Conservation (phyloP, 2,888 invertebrate genomes). For the Ornithoptera alexandrae region DNA sequence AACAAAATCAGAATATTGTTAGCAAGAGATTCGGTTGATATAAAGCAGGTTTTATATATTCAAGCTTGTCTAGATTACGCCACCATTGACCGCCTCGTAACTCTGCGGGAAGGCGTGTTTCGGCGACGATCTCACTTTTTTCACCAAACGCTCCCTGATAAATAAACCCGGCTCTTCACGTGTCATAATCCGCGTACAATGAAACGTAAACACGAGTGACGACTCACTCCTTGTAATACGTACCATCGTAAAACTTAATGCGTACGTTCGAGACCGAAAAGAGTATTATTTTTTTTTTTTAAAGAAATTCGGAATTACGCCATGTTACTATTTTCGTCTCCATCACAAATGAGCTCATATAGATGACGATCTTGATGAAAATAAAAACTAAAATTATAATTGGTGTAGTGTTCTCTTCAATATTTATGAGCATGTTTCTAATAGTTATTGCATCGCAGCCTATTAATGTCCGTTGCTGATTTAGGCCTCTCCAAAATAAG, state of each 20-base stretch:
- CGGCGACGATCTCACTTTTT: slow-evolving; percentile 41
- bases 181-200: slow-evolving; percentile 75
- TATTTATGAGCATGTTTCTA: background rate
- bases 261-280: slow-evolving; percentile 34
- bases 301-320: background rate
- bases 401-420: background rate
- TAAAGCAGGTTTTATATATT: slow-evolving; percentile 14
- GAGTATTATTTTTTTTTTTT: slow-evolving; percentile 8
- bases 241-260: slow-evolving; percentile 65
- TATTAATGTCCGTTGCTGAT: no score
- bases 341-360: slow-evolving; percentile 10
- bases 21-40: slow-evolving; percentile 6
- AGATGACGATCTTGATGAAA: background rate
- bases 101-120: slow-evolving; percentile 35
- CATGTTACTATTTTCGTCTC: slow-evolving; percentile 8
- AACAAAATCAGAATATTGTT: slow-evolving; percentile 1
- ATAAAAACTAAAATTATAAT: background rate
- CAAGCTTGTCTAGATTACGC: slow-evolving; percentile 24
- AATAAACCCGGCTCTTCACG: slow-evolving; percentile 64
- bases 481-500: no score
- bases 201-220: slow-evolving; percentile 69
- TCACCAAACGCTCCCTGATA: slow-evolving; percentile 56
- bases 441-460: no score
- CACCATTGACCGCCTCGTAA: slow-evolving; percentile 27
- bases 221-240: slow-evolving; percentile 68